Conservation (phyloP, 2,113 vertebrate genomes). For the Hydropotes inermis region DNA sequence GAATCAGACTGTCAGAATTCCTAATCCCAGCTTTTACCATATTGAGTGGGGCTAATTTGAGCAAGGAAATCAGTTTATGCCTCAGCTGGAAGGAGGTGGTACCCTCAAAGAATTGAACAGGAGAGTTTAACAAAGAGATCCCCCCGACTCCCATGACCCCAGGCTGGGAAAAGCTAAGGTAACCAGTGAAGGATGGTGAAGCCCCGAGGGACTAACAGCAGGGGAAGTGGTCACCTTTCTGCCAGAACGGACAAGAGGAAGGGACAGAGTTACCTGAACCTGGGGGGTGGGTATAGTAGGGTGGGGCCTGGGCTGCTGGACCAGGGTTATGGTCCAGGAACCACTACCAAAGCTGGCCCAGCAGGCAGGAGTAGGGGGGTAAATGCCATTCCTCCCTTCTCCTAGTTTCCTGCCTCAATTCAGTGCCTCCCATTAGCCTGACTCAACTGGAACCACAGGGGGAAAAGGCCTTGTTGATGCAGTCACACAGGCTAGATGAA, state of each 20-base stretch:
- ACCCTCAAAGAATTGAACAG: neutral
- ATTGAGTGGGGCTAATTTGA: slow-evolving; percentile 17
- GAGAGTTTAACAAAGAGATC: neutral
- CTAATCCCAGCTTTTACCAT: neutral
- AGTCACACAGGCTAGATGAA: neutral
- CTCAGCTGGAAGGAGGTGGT: neutral
- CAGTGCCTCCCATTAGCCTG: neutral
- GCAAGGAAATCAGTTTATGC: neutral
- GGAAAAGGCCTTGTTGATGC: neutral
- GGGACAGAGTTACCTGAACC: neutral
- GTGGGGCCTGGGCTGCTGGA: neutral
- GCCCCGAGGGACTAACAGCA: neutral
- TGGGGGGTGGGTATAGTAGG: neutral
- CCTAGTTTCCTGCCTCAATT: neutral
- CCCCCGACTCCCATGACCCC: neutral
- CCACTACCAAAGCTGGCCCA: neutral
- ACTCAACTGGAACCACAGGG: neutral
- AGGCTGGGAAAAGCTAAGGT: neutral
- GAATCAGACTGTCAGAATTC: neutral
- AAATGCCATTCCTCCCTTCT: neutral
- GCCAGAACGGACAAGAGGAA: neutral
- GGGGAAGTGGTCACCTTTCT: neutral
- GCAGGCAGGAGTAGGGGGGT: neutral
- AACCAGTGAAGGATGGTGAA: neutral
- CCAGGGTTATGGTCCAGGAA: neutral